Conservation (phyloP, 2,888 invertebrate genomes). For the Pasiphila rectangulata region DNA sequence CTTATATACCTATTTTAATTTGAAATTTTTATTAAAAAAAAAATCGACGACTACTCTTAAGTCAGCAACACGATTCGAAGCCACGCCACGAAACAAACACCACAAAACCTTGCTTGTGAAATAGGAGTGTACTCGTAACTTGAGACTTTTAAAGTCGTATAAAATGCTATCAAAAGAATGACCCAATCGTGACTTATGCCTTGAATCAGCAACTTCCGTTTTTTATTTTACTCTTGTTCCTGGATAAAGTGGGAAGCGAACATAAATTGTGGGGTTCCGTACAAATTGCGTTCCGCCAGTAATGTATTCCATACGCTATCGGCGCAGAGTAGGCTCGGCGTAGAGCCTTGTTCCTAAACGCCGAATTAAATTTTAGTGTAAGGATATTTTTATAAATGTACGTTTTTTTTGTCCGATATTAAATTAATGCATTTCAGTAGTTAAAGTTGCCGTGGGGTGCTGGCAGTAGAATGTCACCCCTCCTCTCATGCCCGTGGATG, state of each 20-base stretch:
- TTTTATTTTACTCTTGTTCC: slow-evolving; percentile 19
- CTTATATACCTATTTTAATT: no score
- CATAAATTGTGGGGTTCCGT: slow-evolving; percentile 69
- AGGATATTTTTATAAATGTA: no score
- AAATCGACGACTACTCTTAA: no score
- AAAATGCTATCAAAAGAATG: slow-evolving; percentile 5
- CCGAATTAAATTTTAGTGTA: not conserved
- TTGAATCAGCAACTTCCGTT: slow-evolving; percentile 18
- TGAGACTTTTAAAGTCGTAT: not conserved
- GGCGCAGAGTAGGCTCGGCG: slow-evolving; percentile 40
- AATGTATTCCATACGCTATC: slow-evolving; percentile 60
- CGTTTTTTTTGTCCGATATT: no score
- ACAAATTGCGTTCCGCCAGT: slow-evolving; percentile 68
- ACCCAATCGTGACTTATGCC: slow-evolving; percentile 11
- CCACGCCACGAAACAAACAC: not conserved
- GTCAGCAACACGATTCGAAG: not conserved
- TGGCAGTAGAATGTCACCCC: no score
- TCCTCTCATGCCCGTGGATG: no score
- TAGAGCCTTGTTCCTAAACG: slow-evolving; percentile 47
- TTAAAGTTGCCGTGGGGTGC: no score
- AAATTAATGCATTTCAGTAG: no score
- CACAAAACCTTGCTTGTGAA: not conserved
- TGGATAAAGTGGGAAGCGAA: slow-evolving; percentile 59
- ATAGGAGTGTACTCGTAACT: not conserved
- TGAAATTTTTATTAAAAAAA: no score